Conservation (phyloP, 35 echinoderm and acorn worm species). For the Hemicentrotus pulcherrimus region DNA sequence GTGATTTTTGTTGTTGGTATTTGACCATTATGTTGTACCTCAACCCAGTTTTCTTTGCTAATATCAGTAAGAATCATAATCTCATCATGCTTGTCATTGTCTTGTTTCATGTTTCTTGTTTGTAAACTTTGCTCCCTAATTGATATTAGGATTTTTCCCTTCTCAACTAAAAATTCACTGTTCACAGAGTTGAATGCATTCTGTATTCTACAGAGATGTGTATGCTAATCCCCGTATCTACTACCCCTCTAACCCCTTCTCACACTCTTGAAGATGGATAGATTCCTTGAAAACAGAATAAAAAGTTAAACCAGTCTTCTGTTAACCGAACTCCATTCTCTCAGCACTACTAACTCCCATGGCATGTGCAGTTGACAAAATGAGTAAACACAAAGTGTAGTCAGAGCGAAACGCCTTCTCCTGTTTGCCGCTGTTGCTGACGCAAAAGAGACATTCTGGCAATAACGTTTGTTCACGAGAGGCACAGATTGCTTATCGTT, state of each 20-base stretch:
- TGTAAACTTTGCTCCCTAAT: too few relatives aligned
- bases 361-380: conserved; percentile 17
- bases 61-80: too few relatives aligned
- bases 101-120: neutral
- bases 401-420: neutral
- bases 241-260: too few relatives aligned
- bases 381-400: neutral
- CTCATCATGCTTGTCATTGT: neutral
- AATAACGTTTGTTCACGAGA: conserved; percentile 7
- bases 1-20: too few relatives aligned
- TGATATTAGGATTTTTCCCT: too few relatives aligned
- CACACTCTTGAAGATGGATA: too few relatives aligned
- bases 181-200: too few relatives aligned
- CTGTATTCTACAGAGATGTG: too few relatives aligned
- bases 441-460: neutral
- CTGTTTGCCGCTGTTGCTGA: neutral
- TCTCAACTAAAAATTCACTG: too few relatives aligned
- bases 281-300: neutral
- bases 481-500: conserved; percentile 1
- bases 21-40: too few relatives aligned
- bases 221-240: too few relatives aligned
- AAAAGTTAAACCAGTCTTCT: neutral
- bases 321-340: neutral
- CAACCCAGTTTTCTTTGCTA: too few relatives aligned
- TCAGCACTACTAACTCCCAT: neutral